Evolutionary conservation across 2,113 vertebrate species (phyloP), one percentile per base, ranked within the genome.

Genomic region (Psammodynastes pulverulentus): DNA sequence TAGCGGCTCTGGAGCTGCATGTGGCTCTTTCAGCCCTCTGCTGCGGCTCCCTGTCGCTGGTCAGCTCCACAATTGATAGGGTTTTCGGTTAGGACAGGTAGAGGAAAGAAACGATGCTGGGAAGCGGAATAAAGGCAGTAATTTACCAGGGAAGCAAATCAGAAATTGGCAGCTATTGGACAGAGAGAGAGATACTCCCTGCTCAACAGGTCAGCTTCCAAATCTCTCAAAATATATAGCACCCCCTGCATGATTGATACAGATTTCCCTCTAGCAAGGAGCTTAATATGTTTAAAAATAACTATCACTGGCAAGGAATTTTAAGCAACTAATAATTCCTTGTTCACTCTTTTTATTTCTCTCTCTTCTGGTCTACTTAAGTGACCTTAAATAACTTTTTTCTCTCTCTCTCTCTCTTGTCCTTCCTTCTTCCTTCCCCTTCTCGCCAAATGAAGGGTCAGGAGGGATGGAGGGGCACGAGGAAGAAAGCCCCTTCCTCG

Each of bases 221-320:
- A 17, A 46, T 48, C 72, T 17, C 7, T 39, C 72, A 39, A 79
- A 79, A 79, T 79, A 39, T 21, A 21, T 21, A 43, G 72, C 7
- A 7, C 67, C n/a, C 67, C 15, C 67, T 72, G n/a, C 67, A 79
- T 8, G 72, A 17, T 39, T 43, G 72, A 43, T 39, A 79, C n/a
- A 79, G 15, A 24, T 84, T 34, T 86, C 39, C 39, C 56, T 92
- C 46, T 15, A 52, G 39, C 34, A 92, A 90, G 23, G 54, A 45
- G 26, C 15, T n/a, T 87, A 90, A 87, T 93, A 62, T 87, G 49
- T 58, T 58, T 79, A 72, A 90, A 56, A 93, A 39, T 48, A 29
- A 26, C 29, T 34, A 12, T 10, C n/a, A 48, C 58, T 48, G 10
- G 21, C 3, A 21, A 52, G 5, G 46, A 90, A 90, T 92, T 90